Evolutionary conservation across 2,888 invertebrate species (phyloP).

Genomic region (Ochlodes sylvanus): DNA sequence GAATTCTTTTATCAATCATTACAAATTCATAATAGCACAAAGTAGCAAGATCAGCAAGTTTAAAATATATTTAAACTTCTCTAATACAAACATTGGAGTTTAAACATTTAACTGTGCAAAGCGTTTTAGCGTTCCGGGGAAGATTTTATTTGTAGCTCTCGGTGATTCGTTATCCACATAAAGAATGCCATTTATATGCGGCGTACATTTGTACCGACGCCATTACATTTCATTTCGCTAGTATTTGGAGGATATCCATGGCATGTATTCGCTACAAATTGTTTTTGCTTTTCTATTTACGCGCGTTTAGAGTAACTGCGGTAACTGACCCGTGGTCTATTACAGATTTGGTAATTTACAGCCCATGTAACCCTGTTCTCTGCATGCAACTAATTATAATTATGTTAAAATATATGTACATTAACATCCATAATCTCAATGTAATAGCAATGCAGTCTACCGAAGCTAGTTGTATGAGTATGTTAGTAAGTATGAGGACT

Average conservation of each 20-base stretch:
- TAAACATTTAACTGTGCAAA: constrained; percentile 15
- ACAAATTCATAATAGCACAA: neutral
- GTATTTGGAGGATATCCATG: constrained; percentile 34
- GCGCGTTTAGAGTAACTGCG: no score
- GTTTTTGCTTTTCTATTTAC: constrained; percentile 29
- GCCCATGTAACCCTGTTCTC: no score
- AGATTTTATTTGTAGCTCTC: constrained; percentile 22
- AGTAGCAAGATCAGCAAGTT: neutral
- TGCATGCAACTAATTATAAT: no score
- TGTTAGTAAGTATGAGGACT: no score
- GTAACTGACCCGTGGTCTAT: no score
- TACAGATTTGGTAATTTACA: no score
- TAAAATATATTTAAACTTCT: constrained; percentile 5
- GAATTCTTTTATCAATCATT: no score
- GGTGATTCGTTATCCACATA: constrained; percentile 32
- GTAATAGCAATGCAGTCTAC: no score
- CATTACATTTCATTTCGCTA: constrained; percentile 35
- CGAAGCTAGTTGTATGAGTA: no score
- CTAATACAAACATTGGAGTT: constrained; percentile 5
- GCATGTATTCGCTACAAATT: constrained; percentile 26
- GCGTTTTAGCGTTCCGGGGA: constrained; percentile 13
- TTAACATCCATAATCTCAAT: no score
- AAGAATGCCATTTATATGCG: constrained; percentile 36
- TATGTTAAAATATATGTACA: no score
- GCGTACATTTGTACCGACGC: constrained; percentile 29